Base-by-base conservation (phyloP, 2,888 invertebrate species). In the Dynastes tityus region DNA sequence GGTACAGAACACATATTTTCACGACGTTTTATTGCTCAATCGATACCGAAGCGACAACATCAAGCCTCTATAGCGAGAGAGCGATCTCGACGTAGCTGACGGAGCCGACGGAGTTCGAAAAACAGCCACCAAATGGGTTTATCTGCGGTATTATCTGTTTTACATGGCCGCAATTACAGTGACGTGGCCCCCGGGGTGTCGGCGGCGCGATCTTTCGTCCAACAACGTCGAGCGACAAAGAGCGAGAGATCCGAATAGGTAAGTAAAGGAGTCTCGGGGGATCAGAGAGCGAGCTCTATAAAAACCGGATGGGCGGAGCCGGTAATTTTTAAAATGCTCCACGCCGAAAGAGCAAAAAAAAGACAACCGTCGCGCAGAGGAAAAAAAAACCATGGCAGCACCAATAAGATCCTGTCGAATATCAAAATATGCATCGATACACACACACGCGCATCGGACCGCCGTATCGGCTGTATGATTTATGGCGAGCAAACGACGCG, bases 91-190 rank as follows among this genome's bases (percentile, higher is more conserved):
- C 55, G 55, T n/a, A 22, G 55, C 55, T 22, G 22, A 22, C 70
- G 32, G 70, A 70, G 32, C 32, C 13, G 53, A 32, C 29, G 53
- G 49, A 70, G 58, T 37, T 73, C 73, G 79, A 78, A 81, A 82
- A 82, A 82, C 83, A 83, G 84, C 85, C 85, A 85, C 85, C 86
- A 85, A 85, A 86, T 84, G 84, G 83, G 83, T 84, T 86, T 86
- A 87, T 87, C 86, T 84, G 84, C 84, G 84, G 84, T 85, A 84
- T 83, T 84, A 86, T 87, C 86, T 85, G 81, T 84, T 84, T 85
- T 85, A 85, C 85, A 85, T 84, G 84, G 85, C 85, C 83, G 87
- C 87, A 87, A 87, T 87, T 87, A 87, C 86, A 85, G 85, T 86
- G 85, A 85, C 84, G 85, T 84, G 82, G 84, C 86, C 87, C 83